Evolutionary conservation across 1,140 invertebrate species (phyloP), one percentile per base, ranked within the genome.

Genomic region (Pogonomyrmex californicus): DNA sequence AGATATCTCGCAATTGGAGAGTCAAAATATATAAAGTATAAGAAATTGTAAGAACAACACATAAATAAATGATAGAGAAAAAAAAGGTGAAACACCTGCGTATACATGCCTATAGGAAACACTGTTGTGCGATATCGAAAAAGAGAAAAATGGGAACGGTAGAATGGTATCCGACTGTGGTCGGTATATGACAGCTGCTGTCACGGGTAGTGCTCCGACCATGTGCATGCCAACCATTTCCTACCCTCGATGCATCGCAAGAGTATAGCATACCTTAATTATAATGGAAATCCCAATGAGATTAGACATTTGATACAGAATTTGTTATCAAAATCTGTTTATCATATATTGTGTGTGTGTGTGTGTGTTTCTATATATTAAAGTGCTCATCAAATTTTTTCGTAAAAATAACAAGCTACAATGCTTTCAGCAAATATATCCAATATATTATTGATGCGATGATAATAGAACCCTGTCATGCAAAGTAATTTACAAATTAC

Each of bases 171-270:
- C 41, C 44, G 58, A 23, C 23, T 66, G 66, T 30, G 60, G 30
- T 51, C 63, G 65, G 82, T 79, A 65, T 73, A 87, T 89, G 88
- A 82, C 87, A 91, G 93, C 92, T 94, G 93, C 89, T 92, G 93
- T 94, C 92, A 93, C 91, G 93, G 92, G 68, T 93, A 90, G 90
- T 93, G 91, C 91, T 88, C 87, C 85, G 89, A 78, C 92, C 92
- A 92, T 93, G 92, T 93, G 86, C 79, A 82, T 87, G 71, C 87
- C 81, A 68, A 85, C 76, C 70, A 90, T 87, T 91, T 86, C 81
- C 88, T 78, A 85, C 85, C 47, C 47, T 81, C 65, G 73, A 63
- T 58, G 83, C 71, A 86, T 81, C 86, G 88, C 88, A 78, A 88
- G 82, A 44, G n/a, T 44, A 7, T 41, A 58, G 63, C 56, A 33